phyloP scores from a whole-genome alignment of 2,113 vertebrate genomes.

The Uria lomvia region DNA sequence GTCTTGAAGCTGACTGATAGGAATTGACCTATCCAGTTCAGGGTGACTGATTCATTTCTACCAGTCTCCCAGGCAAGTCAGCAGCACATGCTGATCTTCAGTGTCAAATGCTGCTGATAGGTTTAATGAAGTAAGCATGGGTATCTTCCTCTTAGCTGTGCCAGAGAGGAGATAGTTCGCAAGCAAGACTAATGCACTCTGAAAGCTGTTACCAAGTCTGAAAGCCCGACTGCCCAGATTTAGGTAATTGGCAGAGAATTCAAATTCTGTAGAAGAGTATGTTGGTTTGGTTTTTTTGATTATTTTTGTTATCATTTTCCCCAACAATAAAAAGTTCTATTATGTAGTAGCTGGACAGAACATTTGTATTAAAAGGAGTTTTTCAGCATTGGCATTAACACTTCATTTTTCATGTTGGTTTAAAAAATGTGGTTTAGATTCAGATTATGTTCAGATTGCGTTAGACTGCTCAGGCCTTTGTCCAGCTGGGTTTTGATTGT shows the following conservation, averaged over 20 bases:
- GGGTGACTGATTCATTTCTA: slow-evolving; percentile 40
- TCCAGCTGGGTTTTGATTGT: neutral
- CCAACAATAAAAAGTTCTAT: neutral
- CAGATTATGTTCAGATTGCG: neutral
- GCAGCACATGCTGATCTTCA: slow-evolving; percentile 16
- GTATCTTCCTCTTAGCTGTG: slow-evolving; percentile 32
- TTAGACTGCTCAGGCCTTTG: neutral
- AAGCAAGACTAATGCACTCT: slow-evolving; percentile 20
- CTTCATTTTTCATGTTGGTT: neutral
- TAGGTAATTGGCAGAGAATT: slow-evolving; percentile 1
- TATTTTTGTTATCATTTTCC: neutral
- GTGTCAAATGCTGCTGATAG: slow-evolving; percentile 38
- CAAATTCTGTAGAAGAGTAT: neutral
- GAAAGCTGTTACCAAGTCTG: slow-evolving; percentile 34
- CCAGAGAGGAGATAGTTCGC: neutral
- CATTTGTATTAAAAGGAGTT: neutral
- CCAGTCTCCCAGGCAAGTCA: slow-evolving; percentile 21
- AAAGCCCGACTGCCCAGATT: neutral
- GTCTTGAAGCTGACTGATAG: slow-evolving; percentile 8
- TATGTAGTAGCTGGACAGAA: neutral
- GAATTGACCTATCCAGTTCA: slow-evolving; percentile 19
- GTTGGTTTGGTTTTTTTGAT: neutral
- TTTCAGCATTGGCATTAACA: neutral
- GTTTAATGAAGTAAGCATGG: slow-evolving; percentile 51
- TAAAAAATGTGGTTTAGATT: neutral